Percentiles rank a stretch among this genome's conserved stretches.
These are phyloP conservation scores for Dunckerocampus dactyliophorus DNA, from an alignment of 2,113 vertebrate genomes.

Conservation along the genomic window DNA sequence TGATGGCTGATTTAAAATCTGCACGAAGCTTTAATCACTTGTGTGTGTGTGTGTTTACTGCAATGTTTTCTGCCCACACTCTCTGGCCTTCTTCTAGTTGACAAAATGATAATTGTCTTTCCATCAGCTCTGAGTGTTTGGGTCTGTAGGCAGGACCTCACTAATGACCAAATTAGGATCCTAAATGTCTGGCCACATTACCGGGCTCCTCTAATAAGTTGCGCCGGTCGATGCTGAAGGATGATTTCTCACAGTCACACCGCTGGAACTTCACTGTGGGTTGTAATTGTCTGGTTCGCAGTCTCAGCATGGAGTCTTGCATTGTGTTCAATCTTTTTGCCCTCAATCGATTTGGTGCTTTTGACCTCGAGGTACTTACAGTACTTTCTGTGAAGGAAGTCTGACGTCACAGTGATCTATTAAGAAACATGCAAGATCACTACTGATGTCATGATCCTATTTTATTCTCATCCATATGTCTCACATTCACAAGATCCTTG, in stretches of 20 bases:
- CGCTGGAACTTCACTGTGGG: not conserved
- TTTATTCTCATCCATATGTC: too few species aligned
- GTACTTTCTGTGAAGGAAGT: too few species aligned
- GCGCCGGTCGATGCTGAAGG: not conserved
- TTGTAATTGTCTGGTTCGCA: not conserved
- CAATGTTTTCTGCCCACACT: not conserved
- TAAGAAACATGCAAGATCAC: too few species aligned
- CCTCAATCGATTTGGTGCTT: not conserved
- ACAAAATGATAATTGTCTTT: not conserved
- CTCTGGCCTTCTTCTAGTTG: not conserved
- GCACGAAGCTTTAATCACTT: slow-evolving; percentile 4
- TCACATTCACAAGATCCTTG: too few species aligned
- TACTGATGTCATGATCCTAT: too few species aligned
- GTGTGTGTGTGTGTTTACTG: slow-evolving; percentile 13
- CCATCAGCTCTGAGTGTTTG: not conserved
- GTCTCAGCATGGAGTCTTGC: not conserved
- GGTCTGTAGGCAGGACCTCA: not conserved
- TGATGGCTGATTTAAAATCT: slow-evolving; percentile 17
- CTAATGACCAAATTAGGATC: slow-evolving; percentile 3
- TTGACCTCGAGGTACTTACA: not conserved
- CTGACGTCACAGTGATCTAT: too few species aligned
- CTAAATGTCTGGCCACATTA: not conserved
- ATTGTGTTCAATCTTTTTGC: not conserved
- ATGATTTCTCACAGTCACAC: not conserved
- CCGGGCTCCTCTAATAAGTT: not conserved